Evolutionary conservation across 2,888 invertebrate species (phyloP).

Genomic region (Meandrusa payeni): DNA sequence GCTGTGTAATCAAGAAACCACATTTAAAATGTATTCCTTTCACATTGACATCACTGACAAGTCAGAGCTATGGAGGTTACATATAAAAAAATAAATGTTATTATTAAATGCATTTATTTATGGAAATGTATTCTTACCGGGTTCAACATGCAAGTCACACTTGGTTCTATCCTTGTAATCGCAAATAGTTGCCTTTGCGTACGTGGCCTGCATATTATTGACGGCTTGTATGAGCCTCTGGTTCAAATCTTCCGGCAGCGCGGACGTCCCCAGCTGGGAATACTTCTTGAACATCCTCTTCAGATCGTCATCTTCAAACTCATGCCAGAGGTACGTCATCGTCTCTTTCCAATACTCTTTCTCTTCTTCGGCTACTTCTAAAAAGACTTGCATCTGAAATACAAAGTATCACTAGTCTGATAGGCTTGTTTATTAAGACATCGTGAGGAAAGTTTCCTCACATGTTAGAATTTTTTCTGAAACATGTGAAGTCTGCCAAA

Average conservation of each 20-base stretch:
- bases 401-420: too few species aligned
- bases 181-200: conserved; percentile 89
- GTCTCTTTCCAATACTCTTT: conserved; percentile 85
- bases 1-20: too few species aligned
- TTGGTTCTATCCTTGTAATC: conserved; percentile 82
- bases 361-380: conserved; percentile 73
- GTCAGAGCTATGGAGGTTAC: too few species aligned
- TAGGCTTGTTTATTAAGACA: too few species aligned
- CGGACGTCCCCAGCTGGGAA: conserved; percentile 86
- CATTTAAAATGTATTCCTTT: too few species aligned
- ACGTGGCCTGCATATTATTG: conserved; percentile 87
- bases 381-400: conserved; percentile 53
- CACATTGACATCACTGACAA: too few species aligned
- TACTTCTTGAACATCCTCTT: conserved; percentile 88
- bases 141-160: conserved; percentile 87
- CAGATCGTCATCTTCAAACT: conserved; percentile 84
- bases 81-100: not conserved
- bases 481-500: too few species aligned
- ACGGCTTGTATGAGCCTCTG: conserved; percentile 81
- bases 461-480: too few species aligned
- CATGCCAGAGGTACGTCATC: conserved; percentile 86
- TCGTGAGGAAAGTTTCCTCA: too few species aligned
- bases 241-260: conserved; percentile 85
- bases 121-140: conserved; percentile 67
- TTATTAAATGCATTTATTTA: too few species aligned